Percentiles rank a stretch among this genome's conserved stretches.
phyloP scores from a whole-genome alignment of 2,797 vertebrate genomes.

The Lepus oiostolus region DNA sequence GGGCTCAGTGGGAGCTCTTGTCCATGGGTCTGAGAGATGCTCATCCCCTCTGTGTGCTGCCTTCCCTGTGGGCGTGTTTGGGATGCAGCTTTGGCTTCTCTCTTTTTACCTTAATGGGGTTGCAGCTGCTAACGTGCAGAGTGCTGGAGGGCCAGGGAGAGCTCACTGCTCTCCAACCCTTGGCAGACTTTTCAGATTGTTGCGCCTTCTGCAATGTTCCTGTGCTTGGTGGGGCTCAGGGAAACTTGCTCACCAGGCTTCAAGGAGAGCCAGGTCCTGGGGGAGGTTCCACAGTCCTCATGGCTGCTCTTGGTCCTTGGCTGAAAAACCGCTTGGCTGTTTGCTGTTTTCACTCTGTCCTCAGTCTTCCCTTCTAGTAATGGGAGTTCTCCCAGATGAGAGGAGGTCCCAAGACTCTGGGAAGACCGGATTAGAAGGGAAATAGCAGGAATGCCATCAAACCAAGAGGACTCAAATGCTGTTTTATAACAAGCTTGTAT shows the following conservation, averaged over 20 bases:
- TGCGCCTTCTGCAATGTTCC: rapidly evolving
- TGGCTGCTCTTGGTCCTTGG: neutral
- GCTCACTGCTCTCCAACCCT: neutral
- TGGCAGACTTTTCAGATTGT: no score
- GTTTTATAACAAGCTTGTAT: no score
- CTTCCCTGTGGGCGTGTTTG: rapidly evolving
- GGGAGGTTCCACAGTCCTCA: rapidly evolving
- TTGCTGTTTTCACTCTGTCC: neutral
- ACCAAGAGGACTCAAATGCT: no score
- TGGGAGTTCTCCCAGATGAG: neutral
- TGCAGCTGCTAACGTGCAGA: neutral
- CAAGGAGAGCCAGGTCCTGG: neutral
- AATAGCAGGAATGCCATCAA: neutral
- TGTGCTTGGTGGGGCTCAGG: rapidly evolving
- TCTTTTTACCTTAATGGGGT: neutral
- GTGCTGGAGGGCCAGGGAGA: no score
- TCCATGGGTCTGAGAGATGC: neutral
- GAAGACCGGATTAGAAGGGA: neutral
- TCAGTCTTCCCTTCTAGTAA: neutral
- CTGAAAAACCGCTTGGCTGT: neutral
- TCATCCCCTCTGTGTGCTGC: neutral
- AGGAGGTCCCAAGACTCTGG: neutral
- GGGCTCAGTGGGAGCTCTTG: neutral
- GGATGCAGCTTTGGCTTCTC: neutral
- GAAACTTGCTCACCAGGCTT: neutral